Base-by-base conservation (phyloP, 2,113 vertebrate genomes). In the Salvelinus sp. region DNA sequence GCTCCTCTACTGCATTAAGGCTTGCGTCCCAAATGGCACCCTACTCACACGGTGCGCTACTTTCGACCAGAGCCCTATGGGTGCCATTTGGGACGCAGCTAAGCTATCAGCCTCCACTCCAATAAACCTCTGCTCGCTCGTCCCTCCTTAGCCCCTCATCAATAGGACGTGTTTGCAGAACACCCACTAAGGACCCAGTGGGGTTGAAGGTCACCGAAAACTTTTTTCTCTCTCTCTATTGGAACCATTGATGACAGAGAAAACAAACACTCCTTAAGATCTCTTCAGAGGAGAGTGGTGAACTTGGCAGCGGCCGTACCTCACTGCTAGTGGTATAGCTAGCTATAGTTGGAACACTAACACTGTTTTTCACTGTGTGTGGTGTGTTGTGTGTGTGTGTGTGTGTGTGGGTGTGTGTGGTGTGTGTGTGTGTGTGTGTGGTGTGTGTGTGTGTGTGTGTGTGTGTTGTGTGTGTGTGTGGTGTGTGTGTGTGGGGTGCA, bases 131-230 rank as follows among this genome's bases (percentile, higher is more conserved):
- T 83, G 82, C 67, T 27, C 70, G 79, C 50, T 65, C 78, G 86
- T 83, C 79, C 83, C 83, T 87, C 82, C 88, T 88, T 54, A 54
- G 50, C 82, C 86, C 76, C 87, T 85, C 72, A 73, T 90, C 88
- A 90, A 90, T 87, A 79, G 84, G 74, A 79, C 86, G 84, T 87
- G 83, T 90, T 90, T 88, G 88, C 89, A 86, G 86, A 89, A 91
- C 90, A 89, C 88, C 89, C 88, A 90, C 90, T 79, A 85, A 88
- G 88, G 85, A 88, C 84, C 83, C 3, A 68, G 69, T 18, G 73
- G 79, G 91, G 88, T 82, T 87, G 88, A 48, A 85, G 92, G 90
- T 91, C 91, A 90, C 91, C 84, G 90, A 91, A 92, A 92, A 87
- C 86, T 86, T 77, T 70, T 82, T 18, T 54, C 73, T 85, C 79